phyloP scores from a whole-genome alignment of 2,797 vertebrate species.

The Dermochelys coriacea region DNA sequence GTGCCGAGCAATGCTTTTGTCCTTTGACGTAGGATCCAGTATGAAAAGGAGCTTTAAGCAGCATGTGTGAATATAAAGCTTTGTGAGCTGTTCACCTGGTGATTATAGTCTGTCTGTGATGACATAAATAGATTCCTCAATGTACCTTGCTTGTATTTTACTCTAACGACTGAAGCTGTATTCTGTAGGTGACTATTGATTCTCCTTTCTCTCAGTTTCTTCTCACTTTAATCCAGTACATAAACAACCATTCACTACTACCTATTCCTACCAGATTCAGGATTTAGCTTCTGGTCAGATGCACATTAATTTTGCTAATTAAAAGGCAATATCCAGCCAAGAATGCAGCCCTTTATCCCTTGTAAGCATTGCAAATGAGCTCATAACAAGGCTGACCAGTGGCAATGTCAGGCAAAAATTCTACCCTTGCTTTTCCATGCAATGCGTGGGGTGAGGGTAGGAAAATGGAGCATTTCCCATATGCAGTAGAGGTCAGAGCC shows the following conservation, averaged over 20 bases:
- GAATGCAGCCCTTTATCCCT: not conserved
- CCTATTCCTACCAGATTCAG: not conserved
- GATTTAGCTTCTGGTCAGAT: conserved; percentile 30
- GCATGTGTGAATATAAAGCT: not conserved
- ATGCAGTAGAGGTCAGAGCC: rapidly evolving
- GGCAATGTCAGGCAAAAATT: not conserved
- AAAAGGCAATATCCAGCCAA: conserved; percentile 34
- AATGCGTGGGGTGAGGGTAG: rapidly evolving
- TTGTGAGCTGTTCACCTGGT: not conserved
- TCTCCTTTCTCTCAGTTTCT: not conserved
- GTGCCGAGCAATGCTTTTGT: not conserved
- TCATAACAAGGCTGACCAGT: not conserved
- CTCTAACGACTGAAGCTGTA: not conserved
- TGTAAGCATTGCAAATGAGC: conserved; percentile 36
- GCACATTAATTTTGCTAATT: conserved; percentile 42
- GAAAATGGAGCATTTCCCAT: not conserved
- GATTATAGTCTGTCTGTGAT: not conserved
- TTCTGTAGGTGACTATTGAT: not conserved
- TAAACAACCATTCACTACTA: not conserved
- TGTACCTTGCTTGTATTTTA: not conserved
- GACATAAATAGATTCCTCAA: conserved; percentile 4
- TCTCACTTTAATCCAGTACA: not conserved
- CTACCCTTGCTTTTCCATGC: not conserved
- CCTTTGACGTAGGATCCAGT: not conserved
- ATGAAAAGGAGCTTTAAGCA: not conserved